Base-by-base conservation (phyloP, 2,888 invertebrate genomes). In the Ceraclea dissimilis region DNA sequence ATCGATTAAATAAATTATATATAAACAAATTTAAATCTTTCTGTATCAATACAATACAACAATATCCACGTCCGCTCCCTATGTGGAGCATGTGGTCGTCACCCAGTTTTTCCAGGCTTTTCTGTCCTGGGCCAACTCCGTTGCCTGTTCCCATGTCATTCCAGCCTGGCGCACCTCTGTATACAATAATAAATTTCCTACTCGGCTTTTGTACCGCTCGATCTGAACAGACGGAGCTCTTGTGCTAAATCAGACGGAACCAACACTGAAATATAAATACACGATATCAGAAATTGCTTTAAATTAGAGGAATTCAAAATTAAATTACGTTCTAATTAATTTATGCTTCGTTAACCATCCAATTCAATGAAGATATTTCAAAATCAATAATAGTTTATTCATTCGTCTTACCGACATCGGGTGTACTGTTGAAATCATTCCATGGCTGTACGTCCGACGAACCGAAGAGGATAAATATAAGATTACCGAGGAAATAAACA, bases 381-480 rank as follows among this genome's bases (percentile, higher is more conserved):
- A 46, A 11, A 18, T 46, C 6, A 19, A 46, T 4, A 46, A 19
- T 4, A 39, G 39, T 26, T 8, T 39, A 39, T 8, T 4, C 13
- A 22, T 26, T 19, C 16, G 17, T n/a, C 50, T 34, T 5, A 50
- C 50, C 19, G 18, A 22, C 20, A n/a, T 53, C 22, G 6, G 26
- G 20, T 19, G 8, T 17, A 6, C 19, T 18, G 5, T 56, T 48
- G 17, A 11, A 16, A 34, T 47, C 21, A 53, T 59, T 52, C 59
- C 59, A 59, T 6, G 33, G 31, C 16, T 59, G 59, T 18, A 18
- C 44, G 33, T 59, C 48, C 22, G 44, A 49, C 20, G 50, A 21
- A 18, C 59, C 59, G 47, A 59, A 50, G 11, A 50, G 4, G 4
- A 59, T 2, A 47, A 53, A 59, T 11, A 52, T 19, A 8, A 51